phyloP scores from a whole-genome alignment of 92 coral and sea anemone genomes.

The Epizoanthus scotinus region DNA sequence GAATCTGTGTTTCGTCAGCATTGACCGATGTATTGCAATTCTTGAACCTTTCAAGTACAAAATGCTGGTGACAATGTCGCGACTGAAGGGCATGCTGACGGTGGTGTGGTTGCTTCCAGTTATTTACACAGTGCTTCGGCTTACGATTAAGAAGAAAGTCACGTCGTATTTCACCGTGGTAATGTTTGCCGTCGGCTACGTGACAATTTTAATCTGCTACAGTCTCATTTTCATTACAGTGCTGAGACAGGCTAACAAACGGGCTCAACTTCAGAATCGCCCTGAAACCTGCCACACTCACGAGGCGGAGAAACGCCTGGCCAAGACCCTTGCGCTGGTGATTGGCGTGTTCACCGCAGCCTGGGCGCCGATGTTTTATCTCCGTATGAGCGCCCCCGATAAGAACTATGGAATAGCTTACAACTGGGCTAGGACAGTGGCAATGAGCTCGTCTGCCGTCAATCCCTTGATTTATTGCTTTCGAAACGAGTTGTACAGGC shows the following conservation, averaged over 20 bases:
- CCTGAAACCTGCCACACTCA: neutral
- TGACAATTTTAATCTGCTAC: constrained; percentile 67
- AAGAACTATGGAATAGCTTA: constrained; percentile 78
- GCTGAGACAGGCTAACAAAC: constrained; percentile 47
- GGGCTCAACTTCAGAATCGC: neutral
- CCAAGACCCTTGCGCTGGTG: constrained; percentile 73
- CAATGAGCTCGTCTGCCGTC: constrained; percentile 72
- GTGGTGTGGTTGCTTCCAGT: constrained; percentile 69
- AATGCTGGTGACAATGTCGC: neutral
- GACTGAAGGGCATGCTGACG: constrained; percentile 6
- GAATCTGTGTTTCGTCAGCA: constrained; percentile 43
- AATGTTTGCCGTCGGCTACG: constrained; percentile 61
- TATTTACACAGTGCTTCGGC: constrained; percentile 62
- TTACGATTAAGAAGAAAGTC: constrained; percentile 61
- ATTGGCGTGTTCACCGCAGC: constrained; percentile 70
- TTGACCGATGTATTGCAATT: constrained; percentile 51
- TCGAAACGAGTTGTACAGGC: constrained; percentile 69
- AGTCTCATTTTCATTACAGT: constrained; percentile 53
- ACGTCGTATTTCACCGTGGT: constrained; percentile 70
- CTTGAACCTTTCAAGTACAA: constrained; percentile 34
- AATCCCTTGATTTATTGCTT: constrained; percentile 81
- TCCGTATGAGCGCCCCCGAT: constrained; percentile 70
- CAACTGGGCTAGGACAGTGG: constrained; percentile 78
- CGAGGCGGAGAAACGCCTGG: constrained; percentile 62
- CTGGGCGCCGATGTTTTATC: constrained; percentile 83